Evolutionary conservation across 2,888 invertebrate species (phyloP).

Genomic region (Pterostichus niger): DNA sequence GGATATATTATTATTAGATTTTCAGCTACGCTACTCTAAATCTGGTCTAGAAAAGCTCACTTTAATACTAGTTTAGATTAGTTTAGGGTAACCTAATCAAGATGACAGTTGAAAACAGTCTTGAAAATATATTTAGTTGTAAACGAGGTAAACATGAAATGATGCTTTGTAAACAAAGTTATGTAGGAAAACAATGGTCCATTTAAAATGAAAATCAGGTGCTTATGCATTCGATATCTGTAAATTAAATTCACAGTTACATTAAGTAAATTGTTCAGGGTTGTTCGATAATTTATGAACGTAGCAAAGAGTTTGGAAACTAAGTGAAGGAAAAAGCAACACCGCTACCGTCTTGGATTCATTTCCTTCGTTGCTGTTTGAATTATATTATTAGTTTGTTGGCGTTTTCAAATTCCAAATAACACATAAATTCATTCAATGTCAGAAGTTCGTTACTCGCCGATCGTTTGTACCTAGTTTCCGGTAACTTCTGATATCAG

Average conservation of each 20-base stretch:
- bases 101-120: neutral
- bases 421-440: slow-evolving; percentile 48
- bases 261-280: slow-evolving; percentile 38
- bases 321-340: slow-evolving; percentile 47
- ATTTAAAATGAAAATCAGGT: slow-evolving; percentile 46
- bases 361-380: slow-evolving; percentile 39
- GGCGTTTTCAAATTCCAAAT: slow-evolving; percentile 45
- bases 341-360: slow-evolving; percentile 37
- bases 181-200: slow-evolving; percentile 13
- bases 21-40: too few relatives aligned
- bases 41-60: too few relatives aligned
- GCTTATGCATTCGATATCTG: slow-evolving; percentile 27
- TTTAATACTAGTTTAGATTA: too few relatives aligned
- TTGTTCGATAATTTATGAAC: slow-evolving; percentile 52
- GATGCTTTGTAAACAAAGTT: slow-evolving; percentile 16
- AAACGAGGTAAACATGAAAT: slow-evolving; percentile 5
- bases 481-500: slow-evolving; percentile 16
- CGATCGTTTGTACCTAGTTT: slow-evolving; percentile 8
- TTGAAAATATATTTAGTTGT: slow-evolving; percentile 23
- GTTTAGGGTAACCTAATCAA: too few relatives aligned
- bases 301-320: slow-evolving; percentile 21
- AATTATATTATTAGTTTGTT: slow-evolving; percentile 59
- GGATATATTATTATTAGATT: too few relatives aligned
- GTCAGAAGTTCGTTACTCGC: slow-evolving; percentile 40
- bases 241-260: slow-evolving; percentile 35